Base-by-base conservation (phyloP, 2,113 vertebrate genomes). In the Dicaeum eximium region DNA sequence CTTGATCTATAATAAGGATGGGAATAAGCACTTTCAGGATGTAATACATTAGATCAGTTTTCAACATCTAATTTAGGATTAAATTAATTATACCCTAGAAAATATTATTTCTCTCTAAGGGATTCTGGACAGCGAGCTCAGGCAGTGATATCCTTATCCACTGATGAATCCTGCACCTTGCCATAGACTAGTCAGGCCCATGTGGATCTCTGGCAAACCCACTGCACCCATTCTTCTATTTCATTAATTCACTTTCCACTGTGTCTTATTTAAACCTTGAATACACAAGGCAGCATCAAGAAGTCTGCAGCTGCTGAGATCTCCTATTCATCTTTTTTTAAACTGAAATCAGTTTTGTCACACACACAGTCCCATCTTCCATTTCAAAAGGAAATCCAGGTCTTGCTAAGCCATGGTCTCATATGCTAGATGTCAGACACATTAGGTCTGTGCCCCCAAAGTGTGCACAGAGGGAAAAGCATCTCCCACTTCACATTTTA, bases 41-140 rank as follows among this genome's bases (percentile, higher is more conserved):
- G 33, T 60, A 91, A 82, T 61, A 85, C n/a, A 65, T 88, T 72
- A 93, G 85, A 96, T 82, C 82, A 50, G 66, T 73, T 95, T 85
- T 86, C 92, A 94, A 65, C 74, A 90, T 80, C 79, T 94, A 96
- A 90, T 88, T 94, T 80, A 85, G 66, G 20, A 85, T 92, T 83
- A 80, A 90, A 80, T 95, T 94, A 94, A 95, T 94, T 92, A 93
- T 61, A 92, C 24, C 74, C 61, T 82, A 61, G 75, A 65, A 95
- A 90, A 93, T 74, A 38, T 50, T 80, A 33, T 82, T 82, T 77
- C 70, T 88, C 73, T 81, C 92, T 27, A n/a, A 65, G 79, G 62
- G 40, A 50, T 77, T 82, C 65, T 72, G 88, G 79, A 72, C 54
- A 53, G 56, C 0, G 0, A 90, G 70, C 70, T 82, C 85, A 67